A percentile compares a stretch with the other conserved stretches of the same genome.
These are phyloP conservation scores for Herpetotheres cachinnans DNA, from an alignment of 2,113 vertebrate species.

Conservation along the genomic window DNA sequence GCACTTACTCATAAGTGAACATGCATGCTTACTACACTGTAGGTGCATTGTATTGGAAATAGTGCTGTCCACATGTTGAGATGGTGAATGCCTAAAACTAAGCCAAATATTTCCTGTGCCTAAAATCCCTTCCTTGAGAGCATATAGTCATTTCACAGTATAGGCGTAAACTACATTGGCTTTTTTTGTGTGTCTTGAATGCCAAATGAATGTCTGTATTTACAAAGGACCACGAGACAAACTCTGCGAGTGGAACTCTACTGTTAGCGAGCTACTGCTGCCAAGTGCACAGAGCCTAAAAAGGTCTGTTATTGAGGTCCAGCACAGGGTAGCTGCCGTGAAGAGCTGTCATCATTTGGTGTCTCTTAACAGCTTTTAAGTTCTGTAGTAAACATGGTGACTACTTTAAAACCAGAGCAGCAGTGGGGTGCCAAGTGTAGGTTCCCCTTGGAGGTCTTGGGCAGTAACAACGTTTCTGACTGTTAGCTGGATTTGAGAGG, in stretches of 20 bases:
- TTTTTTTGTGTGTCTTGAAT: neutral
- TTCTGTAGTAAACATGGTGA: neutral
- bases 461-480: neutral
- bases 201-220: slow-evolving; percentile 30
- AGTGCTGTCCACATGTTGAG: neutral
- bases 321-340: slow-evolving; percentile 1
- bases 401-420: neutral
- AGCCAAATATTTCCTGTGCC: neutral
- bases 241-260: neutral
- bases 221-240: slow-evolving; percentile 16
- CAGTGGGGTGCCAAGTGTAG: neutral
- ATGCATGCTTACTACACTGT: neutral
- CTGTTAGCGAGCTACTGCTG: neutral
- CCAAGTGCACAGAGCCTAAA: neutral
- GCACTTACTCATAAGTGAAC: neutral
- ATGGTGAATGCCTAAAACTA: neutral
- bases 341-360: slow-evolving; percentile 19
- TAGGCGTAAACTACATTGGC: neutral
- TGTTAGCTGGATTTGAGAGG: neutral
- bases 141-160: neutral
- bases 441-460: neutral
- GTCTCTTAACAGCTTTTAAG: slow-evolving; percentile 2
- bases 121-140: slow-evolving; percentile 32
- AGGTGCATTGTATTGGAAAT: neutral
- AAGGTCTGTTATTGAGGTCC: slow-evolving; percentile 3